phyloP scores from a whole-genome alignment of 1,140 invertebrate species.

The Penaeus indicus region DNA sequence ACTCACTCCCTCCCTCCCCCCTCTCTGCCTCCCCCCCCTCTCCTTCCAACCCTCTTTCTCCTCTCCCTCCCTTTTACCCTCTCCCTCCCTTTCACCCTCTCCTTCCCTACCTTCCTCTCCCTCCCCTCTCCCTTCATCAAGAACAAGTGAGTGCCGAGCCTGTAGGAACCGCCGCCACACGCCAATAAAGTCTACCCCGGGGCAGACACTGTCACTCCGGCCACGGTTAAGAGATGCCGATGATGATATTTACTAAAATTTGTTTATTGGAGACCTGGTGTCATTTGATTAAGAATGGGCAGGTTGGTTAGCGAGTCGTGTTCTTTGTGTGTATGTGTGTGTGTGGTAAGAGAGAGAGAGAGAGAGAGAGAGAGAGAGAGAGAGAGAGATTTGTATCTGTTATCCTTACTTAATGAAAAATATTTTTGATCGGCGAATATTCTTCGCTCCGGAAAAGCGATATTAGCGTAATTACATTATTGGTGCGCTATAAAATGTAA shows the following conservation, averaged over 20 bases:
- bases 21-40: background rate
- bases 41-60: background rate
- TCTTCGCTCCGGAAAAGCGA: no score
- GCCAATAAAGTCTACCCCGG: background rate
- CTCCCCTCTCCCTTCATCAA: background rate
- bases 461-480: no score
- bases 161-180: background rate
- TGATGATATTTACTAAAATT: no score
- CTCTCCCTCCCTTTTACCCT: slow-evolving; percentile 26
- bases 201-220: no score
- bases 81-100: background rate
- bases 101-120: background rate
- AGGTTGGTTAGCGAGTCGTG: no score
- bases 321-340: background rate
- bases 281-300: no score
- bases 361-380: slow-evolving; percentile 32
- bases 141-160: background rate
- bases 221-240: no score
- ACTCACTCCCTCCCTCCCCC: background rate
- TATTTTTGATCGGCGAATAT: no score
- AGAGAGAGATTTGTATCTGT: background rate
- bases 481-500: no score
- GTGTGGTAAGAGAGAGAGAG: background rate
- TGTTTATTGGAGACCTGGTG: no score
- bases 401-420: no score